Base-by-base conservation (phyloP, 2,888 invertebrate species). In the Melipona bicolor region DNA sequence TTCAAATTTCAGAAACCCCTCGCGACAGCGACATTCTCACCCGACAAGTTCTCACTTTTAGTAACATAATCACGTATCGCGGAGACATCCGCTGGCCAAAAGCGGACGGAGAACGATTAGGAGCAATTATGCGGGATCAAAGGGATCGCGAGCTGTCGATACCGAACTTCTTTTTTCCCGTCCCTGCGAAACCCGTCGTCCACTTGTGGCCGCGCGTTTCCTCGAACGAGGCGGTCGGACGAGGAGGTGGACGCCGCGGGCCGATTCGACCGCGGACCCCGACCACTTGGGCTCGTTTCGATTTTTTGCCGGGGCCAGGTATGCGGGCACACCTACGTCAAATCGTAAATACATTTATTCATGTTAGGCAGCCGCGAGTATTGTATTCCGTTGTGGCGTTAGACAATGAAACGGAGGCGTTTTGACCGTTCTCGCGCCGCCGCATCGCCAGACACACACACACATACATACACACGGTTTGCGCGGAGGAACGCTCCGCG, bases 311-410 rank as follows among this genome's bases (percentile, higher is more conserved):
- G 79, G 86, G 70, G 85, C 78, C 85, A 83, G 83, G 87, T 87
- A 91, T 90, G 91, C 91, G 87, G 90, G 89, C 91, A 92, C 93
- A 92, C 93, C 93, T 92, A 92, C 92, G 91, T 92, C 90, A 91
- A 92, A 93, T 93, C 91, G 91, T 91, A 92, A 93, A 94, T 93
- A 93, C 93, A 94, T 94, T 93, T 94, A 94, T 94, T 94, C 93
- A 94, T 93, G 92, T 92, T 91, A 92, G 91, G 89, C 90, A 91
- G 91, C 91, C 91, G 90, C 90, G 91, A 93, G 93, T 93, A 94
- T 94, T 94, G 94, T 94, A 93, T 93, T 94, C 92, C 88, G 91
- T 81, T 88, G 62, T 88, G 87, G 89, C 87, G 90, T 90, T 93
- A 92, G 91, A 94, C 94, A 94, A 94, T 94, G 93, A 92, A 88